Evolutionary conservation across 2,888 invertebrate species (phyloP).

Genomic region (Caenorhabditis panamensis): DNA sequence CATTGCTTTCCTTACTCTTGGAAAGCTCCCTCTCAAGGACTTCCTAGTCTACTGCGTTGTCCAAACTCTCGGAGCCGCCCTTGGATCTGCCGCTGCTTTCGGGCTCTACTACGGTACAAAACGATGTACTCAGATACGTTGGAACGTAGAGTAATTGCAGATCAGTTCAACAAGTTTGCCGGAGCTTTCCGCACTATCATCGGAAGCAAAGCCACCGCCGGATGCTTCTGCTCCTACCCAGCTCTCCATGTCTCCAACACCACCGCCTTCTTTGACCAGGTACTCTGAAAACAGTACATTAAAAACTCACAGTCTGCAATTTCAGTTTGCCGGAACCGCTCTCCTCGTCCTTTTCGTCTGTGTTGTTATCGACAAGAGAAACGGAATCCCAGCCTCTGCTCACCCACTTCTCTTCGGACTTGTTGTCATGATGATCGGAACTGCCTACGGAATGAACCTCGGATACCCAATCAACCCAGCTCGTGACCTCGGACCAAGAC

Average conservation of each 20-base stretch:
- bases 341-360: slow-evolving; percentile 76
- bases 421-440: slow-evolving; percentile 77
- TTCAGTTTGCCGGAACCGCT: slow-evolving; percentile 76
- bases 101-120: slow-evolving; percentile 69
- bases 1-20: slow-evolving; percentile 72
- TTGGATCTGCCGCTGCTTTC: slow-evolving; percentile 73
- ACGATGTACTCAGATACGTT: neutral
- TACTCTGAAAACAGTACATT: slow-evolving; percentile 6
- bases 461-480: slow-evolving; percentile 79
- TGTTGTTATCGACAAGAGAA: slow-evolving; percentile 75
- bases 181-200: slow-evolving; percentile 58
- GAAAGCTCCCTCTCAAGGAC: slow-evolving; percentile 68
- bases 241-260: slow-evolving; percentile 71
- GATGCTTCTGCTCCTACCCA: slow-evolving; percentile 77
- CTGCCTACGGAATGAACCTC: slow-evolving; percentile 75
- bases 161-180: slow-evolving; percentile 70
- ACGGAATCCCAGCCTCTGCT: slow-evolving; percentile 71
- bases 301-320: neutral
- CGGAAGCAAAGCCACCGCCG: slow-evolving; percentile 71
- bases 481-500: slow-evolving; percentile 78
- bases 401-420: slow-evolving; percentile 78
- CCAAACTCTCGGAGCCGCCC: slow-evolving; percentile 72
- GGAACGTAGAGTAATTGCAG: slow-evolving; percentile 62
- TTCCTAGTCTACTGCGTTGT: slow-evolving; percentile 73
- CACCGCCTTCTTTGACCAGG: slow-evolving; percentile 77